Evolutionary conservation across 2,888 invertebrate species (phyloP).

Genomic region (Dioctria linearis): DNA sequence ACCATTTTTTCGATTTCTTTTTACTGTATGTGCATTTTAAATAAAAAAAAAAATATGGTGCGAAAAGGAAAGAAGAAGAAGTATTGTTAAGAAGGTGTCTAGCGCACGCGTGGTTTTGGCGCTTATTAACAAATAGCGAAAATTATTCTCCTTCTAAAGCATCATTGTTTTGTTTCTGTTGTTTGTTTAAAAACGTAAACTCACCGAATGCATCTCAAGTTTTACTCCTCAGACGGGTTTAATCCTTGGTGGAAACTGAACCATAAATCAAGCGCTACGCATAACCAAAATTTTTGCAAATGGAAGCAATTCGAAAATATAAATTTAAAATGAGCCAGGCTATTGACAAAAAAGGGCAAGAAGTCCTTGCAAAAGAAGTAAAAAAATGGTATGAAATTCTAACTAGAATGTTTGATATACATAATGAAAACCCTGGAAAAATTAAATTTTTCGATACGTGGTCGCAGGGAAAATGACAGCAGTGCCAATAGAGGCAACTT

Average conservation of each 20-base stretch:
- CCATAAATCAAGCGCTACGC: conserved; percentile 35
- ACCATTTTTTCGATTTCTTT: no score
- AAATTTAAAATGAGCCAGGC: conserved; percentile 52
- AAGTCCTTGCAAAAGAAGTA: conserved; percentile 13
- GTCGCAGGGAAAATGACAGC: neutral
- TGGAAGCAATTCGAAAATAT: conserved; percentile 50
- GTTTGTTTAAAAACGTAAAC: no score
- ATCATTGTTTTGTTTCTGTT: no score
- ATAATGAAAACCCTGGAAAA: neutral
- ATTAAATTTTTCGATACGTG: neutral
- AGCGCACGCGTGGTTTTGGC: conserved; percentile 17
- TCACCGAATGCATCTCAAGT: neutral
- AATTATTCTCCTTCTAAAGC: no score
- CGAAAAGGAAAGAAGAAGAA: no score
- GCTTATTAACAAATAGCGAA: conserved; percentile 22
- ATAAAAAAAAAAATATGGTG: no score
- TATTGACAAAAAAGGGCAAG: conserved; percentile 52
- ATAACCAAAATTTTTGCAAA: conserved; percentile 53
- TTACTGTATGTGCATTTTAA: no score
- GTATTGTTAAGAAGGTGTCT: conserved; percentile 1
- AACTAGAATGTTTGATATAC: conserved; percentile 4
- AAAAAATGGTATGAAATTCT: conserved; percentile 25
- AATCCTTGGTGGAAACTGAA: conserved; percentile 39
- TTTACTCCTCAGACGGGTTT: conserved; percentile 25
- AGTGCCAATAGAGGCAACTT: conserved; percentile 8